Conservation (phyloP, 2,888 invertebrate genomes). For the Lochmaea capreae region DNA sequence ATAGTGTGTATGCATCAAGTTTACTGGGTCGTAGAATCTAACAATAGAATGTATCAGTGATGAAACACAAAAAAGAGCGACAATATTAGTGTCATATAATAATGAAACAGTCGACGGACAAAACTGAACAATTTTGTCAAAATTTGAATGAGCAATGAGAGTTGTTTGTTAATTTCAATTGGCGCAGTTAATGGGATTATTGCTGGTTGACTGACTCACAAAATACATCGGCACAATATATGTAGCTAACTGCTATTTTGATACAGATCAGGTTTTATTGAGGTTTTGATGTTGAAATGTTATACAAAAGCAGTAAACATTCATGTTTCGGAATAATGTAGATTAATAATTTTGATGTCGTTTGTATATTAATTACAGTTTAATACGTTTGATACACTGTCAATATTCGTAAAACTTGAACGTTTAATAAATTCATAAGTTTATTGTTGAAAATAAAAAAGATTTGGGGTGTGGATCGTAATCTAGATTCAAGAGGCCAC, state of each 20-base stretch:
- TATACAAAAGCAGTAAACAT: not conserved
- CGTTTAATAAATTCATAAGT: no score
- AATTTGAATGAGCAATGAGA: conserved; percentile 23
- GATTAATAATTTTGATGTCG: not conserved
- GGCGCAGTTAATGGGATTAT: conserved; percentile 27
- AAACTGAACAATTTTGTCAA: conserved; percentile 27
- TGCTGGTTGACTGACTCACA: conserved; percentile 21
- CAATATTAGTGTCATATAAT: conserved; percentile 30
- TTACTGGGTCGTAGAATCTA: conserved; percentile 19
- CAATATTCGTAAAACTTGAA: no score
- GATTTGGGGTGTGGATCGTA: no score
- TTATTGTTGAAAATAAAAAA: no score
- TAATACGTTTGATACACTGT: not conserved
- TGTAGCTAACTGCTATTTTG: conserved; percentile 10
- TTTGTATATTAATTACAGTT: not conserved
- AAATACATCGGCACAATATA: conserved; percentile 16
- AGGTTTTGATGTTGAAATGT: not conserved
- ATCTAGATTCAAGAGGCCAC: no score
- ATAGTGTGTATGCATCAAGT: conserved; percentile 12
- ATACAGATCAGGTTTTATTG: conserved; percentile 7
- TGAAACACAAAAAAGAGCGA: conserved; percentile 22
- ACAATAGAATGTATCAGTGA: conserved; percentile 10
- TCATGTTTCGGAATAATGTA: not conserved
- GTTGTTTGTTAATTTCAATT: conserved; percentile 30
- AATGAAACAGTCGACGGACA: conserved; percentile 27